Evolutionary conservation across 2,797 vertebrate genomes (phyloP).

Genomic region (Cossypha dichroa): DNA sequence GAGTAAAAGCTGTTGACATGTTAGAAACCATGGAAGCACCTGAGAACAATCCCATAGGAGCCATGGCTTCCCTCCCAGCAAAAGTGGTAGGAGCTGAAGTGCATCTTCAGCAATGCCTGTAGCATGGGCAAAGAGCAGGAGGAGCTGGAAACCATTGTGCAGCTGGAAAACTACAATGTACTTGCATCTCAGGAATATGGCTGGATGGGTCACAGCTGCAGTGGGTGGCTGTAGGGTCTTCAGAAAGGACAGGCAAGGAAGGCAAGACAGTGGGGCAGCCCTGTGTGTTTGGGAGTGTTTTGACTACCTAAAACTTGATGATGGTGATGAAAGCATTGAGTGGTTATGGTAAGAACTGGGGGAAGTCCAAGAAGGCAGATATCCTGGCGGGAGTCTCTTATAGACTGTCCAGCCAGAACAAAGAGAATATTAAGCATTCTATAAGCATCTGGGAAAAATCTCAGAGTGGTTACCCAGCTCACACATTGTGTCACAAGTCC

Average conservation of each 20-base stretch:
- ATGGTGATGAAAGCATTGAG: accelerated
- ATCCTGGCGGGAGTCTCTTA: not conserved
- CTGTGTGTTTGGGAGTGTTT: not conserved
- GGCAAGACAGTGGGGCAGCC: accelerated
- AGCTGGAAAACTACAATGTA: not conserved
- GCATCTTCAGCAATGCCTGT: not conserved
- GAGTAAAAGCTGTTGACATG: not conserved
- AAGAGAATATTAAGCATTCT: not conserved
- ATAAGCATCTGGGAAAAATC: not conserved
- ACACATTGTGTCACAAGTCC: not conserved
- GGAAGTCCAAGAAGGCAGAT: not conserved
- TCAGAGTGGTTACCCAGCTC: not conserved
- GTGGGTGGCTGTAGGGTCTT: not conserved
- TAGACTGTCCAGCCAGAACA: not conserved
- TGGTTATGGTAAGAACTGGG: accelerated
- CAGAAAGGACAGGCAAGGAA: not conserved
- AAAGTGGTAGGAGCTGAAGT: not conserved
- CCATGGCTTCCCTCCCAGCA: not conserved
- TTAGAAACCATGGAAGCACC: not conserved
- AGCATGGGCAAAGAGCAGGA: not conserved
- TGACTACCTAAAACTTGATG: not conserved
- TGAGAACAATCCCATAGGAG: not conserved
- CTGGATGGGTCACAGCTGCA: not conserved
- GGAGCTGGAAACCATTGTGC: not conserved
- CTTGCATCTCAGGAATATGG: too few relatives aligned